phyloP scores from a whole-genome alignment of 2,888 invertebrate genomes.

The Pediacus dermestoides region DNA sequence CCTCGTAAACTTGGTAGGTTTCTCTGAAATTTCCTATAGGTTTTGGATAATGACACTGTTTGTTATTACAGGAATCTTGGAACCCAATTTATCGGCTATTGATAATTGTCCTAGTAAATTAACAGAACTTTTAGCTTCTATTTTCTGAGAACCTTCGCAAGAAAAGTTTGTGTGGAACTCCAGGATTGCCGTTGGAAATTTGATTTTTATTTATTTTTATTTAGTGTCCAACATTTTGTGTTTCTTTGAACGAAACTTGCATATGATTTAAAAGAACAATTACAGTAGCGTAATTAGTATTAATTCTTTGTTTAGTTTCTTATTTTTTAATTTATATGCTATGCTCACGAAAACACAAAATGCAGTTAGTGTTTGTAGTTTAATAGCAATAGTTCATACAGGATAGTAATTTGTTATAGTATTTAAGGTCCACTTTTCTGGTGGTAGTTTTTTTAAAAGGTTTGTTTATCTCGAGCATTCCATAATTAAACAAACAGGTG shows the following conservation, averaged over 20 bases:
- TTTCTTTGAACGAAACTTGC: not conserved
- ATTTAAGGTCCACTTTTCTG: conserved; percentile 3
- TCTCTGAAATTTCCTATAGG: too few species aligned
- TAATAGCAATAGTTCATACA: not conserved
- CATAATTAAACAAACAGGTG: conserved; percentile 26
- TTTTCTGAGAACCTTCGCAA: not conserved
- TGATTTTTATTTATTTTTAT: not conserved
- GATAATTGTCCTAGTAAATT: not conserved
- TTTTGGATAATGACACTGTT: too few species aligned
- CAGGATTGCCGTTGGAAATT: not conserved
- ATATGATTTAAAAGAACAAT: not conserved
- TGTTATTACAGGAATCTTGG: too few species aligned
- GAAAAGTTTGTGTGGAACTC: not conserved
- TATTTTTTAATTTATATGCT: conserved; percentile 5
- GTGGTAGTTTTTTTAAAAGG: conserved; percentile 24
- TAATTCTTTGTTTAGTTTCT: not conserved
- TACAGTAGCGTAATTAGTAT: not conserved
- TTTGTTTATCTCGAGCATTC: conserved; percentile 29
- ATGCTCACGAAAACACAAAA: conserved; percentile 2
- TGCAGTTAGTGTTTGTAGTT: conserved; percentile 1
- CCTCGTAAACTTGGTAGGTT: too few species aligned
- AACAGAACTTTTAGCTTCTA: not conserved
- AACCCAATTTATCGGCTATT: too few species aligned
- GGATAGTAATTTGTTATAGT: conserved; percentile 1
- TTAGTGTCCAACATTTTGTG: not conserved